A percentile compares a stretch with the other conserved stretches of the same genome.
These are phyloP conservation scores for Sinohyriopsis cumingii DNA, from an alignment of 2,888 invertebrate species.

Conservation along the genomic window DNA sequence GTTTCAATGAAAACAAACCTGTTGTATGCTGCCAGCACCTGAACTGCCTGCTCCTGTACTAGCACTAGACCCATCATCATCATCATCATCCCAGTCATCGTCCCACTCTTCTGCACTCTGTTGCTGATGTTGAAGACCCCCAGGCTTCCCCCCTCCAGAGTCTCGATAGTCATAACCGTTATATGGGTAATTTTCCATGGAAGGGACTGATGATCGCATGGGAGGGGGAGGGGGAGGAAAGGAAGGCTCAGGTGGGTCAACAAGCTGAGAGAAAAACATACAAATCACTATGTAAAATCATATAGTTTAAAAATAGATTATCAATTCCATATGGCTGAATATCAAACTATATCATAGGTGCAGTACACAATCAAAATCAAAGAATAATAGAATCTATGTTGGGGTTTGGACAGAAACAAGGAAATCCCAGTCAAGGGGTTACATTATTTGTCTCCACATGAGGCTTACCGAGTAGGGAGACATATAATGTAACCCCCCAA, in stretches of 20 bases:
- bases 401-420: no score
- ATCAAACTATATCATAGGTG: no score
- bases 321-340: no score
- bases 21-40: conserved; percentile 5
- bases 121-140: conserved; percentile 25
- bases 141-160: conserved; percentile 16
- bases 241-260: conserved; percentile 66
- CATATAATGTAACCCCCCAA: no score
- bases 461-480: no score
- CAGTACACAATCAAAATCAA: no score
- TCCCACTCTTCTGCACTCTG: conserved; percentile 86
- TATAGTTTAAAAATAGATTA: no score
- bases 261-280: conserved; percentile 37
- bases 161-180: conserved; percentile 14
- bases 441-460: no score
- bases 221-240: conserved; percentile 69
- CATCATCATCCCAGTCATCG: conserved; percentile 82
- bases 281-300: neutral
- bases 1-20: no score
- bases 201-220: conserved; percentile 32
- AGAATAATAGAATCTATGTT: no score
- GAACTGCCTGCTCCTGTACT: conserved; percentile 51
- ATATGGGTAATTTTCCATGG: conserved; percentile 10
- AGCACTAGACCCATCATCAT: conserved; percentile 53
- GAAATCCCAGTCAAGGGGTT: no score